Conservation (phyloP, 2,888 invertebrate species). For the Chymomyza amoena region DNA sequence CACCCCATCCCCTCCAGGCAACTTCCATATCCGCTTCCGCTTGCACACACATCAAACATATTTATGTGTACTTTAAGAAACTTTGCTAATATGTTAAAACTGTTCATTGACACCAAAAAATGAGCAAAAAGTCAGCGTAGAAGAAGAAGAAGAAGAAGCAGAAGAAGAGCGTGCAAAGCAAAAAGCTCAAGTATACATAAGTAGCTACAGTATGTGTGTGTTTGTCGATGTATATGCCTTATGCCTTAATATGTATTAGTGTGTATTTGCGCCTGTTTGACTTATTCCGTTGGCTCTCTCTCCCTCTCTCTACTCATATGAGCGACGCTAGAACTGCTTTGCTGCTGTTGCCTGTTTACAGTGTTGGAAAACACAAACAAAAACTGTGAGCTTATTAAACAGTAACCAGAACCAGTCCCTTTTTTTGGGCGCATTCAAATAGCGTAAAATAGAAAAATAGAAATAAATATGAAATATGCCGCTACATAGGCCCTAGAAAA, state of each 20-base stretch:
- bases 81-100: conserved; percentile 74
- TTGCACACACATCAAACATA: conserved; percentile 30
- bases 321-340: conserved; percentile 24
- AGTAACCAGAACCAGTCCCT: background rate
- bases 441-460: conserved; percentile 66
- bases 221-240: background rate
- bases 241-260: background rate
- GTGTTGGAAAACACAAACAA: conserved; percentile 59
- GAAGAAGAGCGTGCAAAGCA: conserved; percentile 29
- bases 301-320: background rate
- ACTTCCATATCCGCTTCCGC: conserved; percentile 36
- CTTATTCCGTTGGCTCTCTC: background rate
- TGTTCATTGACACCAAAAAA: conserved; percentile 73
- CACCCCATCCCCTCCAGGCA: conserved; percentile 35
- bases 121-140: conserved; percentile 50
- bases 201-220: background rate
- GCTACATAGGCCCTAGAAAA: conserved; percentile 42
- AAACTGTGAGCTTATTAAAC: conserved; percentile 49
- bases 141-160: too few relatives aligned
- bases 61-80: conserved; percentile 66
- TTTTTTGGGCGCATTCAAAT: conserved; percentile 42
- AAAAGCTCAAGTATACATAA: conserved; percentile 39
- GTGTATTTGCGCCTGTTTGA: conserved; percentile 38
- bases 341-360: conserved; percentile 13
- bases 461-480: conserved; percentile 63